Evolutionary conservation across 2,888 invertebrate species (phyloP), one percentile per base, ranked within the genome.

Genomic region (Epirrhoe alternata): DNA sequence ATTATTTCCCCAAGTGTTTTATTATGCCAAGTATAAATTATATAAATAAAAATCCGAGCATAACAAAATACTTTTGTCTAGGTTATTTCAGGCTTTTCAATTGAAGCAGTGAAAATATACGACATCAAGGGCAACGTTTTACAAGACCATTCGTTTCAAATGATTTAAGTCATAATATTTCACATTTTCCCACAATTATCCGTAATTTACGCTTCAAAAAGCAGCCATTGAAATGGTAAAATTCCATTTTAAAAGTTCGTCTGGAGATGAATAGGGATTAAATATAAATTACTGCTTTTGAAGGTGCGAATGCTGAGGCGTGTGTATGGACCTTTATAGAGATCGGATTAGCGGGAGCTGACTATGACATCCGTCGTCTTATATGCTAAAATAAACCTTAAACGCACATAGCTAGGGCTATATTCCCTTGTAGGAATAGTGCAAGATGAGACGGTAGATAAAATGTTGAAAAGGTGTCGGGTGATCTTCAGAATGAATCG

Each of bases 181-280:
- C 54, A 54, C 54, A 60, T 64, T 61, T 65, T 68, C 54, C 60
- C 60, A 56, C 63, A 64, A 66, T 68, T 57, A 64, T 68, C 57
- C 50, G 56, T 68, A 64, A 61, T 67, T 70, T 58, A 61, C 65
- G 66, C 67, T 61, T 64, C 58, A 61, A 51, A 59, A 64, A 61
- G 68, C 61, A 57, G 58, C 70, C 62, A 69, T 71, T 71, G 56
- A 72, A 70, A 68, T 70, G 75, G 70, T 68, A 72, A 69, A 74
- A 79, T 71, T 71, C 67, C 71, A 69, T 72, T 77, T 77, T 69
- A 64, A 74, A 74, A 73, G 70, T 77, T 74, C 68, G 65, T 73
- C 68, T 61, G 60, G 58, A 65, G 73, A 70, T 71, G 77, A 78
- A 75, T 73, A 61, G 71, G 78, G 76, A 75, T 75, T 76, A 76